Percentiles rank a stretch among this genome's conserved stretches.
Conservation (phyloP, 2,888 invertebrate genomes). For the Drosophila differens region DNA sequence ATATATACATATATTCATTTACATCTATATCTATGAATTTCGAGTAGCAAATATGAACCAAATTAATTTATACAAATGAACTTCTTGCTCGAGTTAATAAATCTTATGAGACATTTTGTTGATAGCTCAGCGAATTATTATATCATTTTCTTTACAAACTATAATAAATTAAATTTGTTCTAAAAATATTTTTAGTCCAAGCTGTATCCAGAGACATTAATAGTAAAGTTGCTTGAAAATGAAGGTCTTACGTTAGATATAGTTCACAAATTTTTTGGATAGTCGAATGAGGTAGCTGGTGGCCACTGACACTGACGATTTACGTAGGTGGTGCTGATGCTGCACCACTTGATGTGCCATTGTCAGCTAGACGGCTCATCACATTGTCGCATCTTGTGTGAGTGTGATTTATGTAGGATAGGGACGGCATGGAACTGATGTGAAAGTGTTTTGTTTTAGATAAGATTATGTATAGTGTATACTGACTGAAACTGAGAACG, state of each 20-base stretch:
- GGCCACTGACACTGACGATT: conserved; percentile 20
- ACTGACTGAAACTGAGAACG: conserved; percentile 26
- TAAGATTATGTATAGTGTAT: conserved; percentile 66
- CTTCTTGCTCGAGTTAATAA: conserved; percentile 2
- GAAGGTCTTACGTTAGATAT: conserved; percentile 6
- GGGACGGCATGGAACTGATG: conserved; percentile 43
- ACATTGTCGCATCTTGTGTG: conserved; percentile 28
- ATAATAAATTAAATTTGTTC: conserved; percentile 16
- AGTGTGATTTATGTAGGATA: conserved; percentile 62
- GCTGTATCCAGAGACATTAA: conserved; percentile 3
- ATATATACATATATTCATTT: neutral
- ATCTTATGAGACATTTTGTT: conserved; percentile 1
- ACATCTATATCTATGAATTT: neutral
- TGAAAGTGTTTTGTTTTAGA: conserved; percentile 77
- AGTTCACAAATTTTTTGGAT: conserved; percentile 28
- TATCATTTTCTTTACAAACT: conserved; percentile 4
- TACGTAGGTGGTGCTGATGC: conserved; percentile 59
- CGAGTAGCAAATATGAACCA: neutral
- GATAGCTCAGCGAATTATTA: conserved; percentile 3
- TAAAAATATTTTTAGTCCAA: conserved; percentile 2
- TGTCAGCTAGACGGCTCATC: conserved; percentile 66
- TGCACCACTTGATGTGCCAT: conserved; percentile 69
- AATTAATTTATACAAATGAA: neutral
- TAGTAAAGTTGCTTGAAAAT: conserved; percentile 22
- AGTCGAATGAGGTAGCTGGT: conserved; percentile 31